Percentiles rank a stretch among this genome's conserved stretches.
Evolutionary conservation across 2,113 vertebrate species (phyloP).

Genomic region (Scomber scombrus): DNA sequence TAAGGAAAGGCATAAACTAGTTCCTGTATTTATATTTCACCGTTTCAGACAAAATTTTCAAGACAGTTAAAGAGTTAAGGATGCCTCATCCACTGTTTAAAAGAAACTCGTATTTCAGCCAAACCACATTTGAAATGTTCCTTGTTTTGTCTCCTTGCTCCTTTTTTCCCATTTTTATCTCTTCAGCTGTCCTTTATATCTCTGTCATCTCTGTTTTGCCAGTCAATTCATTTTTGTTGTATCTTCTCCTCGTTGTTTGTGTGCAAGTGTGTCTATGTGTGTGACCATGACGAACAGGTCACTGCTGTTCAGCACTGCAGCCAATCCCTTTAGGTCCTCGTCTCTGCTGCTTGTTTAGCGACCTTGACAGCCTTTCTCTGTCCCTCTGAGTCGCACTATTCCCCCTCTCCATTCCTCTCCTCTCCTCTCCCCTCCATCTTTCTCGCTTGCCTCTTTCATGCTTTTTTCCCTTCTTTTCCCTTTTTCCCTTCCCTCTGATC

Average conservation of each 20-base stretch:
- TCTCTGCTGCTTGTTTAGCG: conserved; percentile 78
- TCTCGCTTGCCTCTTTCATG: conserved; percentile 50
- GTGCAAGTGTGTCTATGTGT: conserved; percentile 59
- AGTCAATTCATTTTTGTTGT: conserved; percentile 51
- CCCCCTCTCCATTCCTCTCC: conserved; percentile 42
- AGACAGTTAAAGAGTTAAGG: not conserved
- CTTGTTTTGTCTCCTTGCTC: conserved; percentile 10
- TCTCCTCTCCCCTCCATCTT: conserved; percentile 42
- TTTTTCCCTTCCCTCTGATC: conserved; percentile 59
- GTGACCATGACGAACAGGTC: conserved; percentile 82
- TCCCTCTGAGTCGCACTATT: conserved; percentile 70
- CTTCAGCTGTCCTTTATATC: conserved; percentile 25
- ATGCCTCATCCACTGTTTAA: not conserved
- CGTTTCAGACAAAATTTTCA: not conserved
- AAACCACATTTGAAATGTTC: not conserved
- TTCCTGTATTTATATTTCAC: conserved; percentile 11
- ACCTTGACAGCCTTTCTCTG: conserved; percentile 80
- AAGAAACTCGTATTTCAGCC: not conserved
- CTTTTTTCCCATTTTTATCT: conserved; percentile 21
- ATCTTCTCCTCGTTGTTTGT: conserved; percentile 49
- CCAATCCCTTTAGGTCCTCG: conserved; percentile 78
- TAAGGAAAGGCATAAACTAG: conserved; percentile 24
- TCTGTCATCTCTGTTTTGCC: conserved; percentile 54
- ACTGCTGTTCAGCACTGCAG: conserved; percentile 74
- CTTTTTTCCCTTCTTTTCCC: conserved; percentile 38